A percentile compares a stretch with the other conserved stretches of the same genome.
These are phyloP conservation scores for Folsomia candida DNA, from an alignment of 2,888 invertebrate species.

Conservation along the genomic window DNA sequence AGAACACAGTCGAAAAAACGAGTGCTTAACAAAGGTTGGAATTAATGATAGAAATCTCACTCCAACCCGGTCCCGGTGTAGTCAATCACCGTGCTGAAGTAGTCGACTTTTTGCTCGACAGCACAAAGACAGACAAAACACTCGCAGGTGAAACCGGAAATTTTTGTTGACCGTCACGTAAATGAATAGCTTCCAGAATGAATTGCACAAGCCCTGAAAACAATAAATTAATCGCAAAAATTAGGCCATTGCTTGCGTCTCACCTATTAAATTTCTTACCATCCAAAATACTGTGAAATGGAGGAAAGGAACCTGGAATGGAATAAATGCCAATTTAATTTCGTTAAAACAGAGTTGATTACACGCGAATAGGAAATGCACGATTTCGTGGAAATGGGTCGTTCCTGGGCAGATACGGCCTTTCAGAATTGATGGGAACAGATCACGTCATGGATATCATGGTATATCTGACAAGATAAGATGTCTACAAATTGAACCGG, in stretches of 20 bases:
- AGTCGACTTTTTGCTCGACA: conserved; percentile 78
- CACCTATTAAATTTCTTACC: no score
- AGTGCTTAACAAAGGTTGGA: conserved; percentile 4
- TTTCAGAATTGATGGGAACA: neutral
- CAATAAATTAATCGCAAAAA: no score
- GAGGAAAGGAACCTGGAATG: conserved; percentile 71
- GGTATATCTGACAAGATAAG: no score
- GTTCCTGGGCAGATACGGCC: no score
- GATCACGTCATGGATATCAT: neutral
- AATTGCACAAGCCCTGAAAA: conserved; percentile 91
- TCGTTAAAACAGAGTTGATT: neutral
- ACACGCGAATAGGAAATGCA: no score
- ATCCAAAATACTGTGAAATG: conserved; percentile 94
- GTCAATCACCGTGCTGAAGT: conserved; percentile 45
- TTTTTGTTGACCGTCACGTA: conserved; percentile 86
- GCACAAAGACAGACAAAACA: conserved; percentile 83
- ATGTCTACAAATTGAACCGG: no score
- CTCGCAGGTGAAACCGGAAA: conserved; percentile 82
- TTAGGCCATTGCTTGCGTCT: no score
- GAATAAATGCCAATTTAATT: conserved; percentile 6
- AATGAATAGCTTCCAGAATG: conserved; percentile 92
- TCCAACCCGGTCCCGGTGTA: conserved; percentile 32
- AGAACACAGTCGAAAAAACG: neutral
- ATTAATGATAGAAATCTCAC: neutral
- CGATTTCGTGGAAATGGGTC: neutral